Evolutionary conservation across 1,140 invertebrate genomes (phyloP).

Genomic region (Aphis craccivora): DNA sequence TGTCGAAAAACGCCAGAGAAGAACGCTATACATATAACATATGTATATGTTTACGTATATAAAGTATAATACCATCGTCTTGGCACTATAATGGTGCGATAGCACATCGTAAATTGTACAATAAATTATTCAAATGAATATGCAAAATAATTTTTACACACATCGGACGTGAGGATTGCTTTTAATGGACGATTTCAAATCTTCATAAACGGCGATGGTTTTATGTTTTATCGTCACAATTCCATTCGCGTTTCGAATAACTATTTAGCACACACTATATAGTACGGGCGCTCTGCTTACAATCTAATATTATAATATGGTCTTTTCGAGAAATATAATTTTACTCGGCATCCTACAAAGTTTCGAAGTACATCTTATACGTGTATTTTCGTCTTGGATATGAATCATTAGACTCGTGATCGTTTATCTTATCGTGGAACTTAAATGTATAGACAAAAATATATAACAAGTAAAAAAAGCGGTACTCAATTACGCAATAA

Average conservation of each 20-base stretch:
- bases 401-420: neutral
- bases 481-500: neutral
- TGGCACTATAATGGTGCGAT: neutral
- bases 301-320: neutral
- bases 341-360: neutral
- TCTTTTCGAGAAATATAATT: neutral
- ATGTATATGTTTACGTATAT: slow-evolving; percentile 12
- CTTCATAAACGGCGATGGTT: neutral
- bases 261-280: neutral
- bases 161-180: neutral
- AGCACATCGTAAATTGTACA: neutral
- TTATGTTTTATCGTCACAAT: slow-evolving; percentile 1
- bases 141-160: slow-evolving; percentile 9
- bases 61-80: neutral
- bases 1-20: neutral
- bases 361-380: neutral
- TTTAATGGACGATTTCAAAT: slow-evolving; percentile 26
- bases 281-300: neutral
- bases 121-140: slow-evolving; percentile 30
- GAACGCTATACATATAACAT: neutral
- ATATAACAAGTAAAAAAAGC: neutral
- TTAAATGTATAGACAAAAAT: neutral
- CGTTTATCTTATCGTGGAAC: neutral
- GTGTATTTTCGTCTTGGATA: neutral
- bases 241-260: neutral